Evolutionary conservation across 2,113 vertebrate genomes (phyloP), one percentile per base, ranked within the genome.

Genomic region (Cyprinodon variegatus): DNA sequence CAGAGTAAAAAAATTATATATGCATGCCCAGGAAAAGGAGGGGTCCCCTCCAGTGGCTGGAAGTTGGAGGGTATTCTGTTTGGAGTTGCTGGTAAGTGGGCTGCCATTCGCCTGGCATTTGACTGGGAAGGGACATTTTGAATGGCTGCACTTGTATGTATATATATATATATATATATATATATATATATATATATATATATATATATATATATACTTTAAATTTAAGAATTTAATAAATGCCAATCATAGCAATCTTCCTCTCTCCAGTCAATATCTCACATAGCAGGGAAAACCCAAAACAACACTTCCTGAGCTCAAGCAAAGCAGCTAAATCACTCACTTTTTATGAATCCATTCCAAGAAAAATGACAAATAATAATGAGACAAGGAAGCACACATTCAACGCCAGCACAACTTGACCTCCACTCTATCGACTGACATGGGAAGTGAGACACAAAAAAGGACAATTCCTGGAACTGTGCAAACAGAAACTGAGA

Each of bases 401-500:
- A 88, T 90, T 92, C 91, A 91, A 88, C 88, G 81, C 88, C 61
- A 69, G 84, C 88, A 91, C 79, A 86, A 90, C 84, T 86, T 90
- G 80, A 86, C 89, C 89, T 90, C 81, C 83, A 87, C 73, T 88
- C 86, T 81, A 89, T 90, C 81, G 68, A 87, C 79, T 88, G 83
- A 89, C 89, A 90, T 90, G 86, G 88, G 89, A 91, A 91, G 83
- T 65, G 67, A 85, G 88, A 90, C 84, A 86, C 70, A 89, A 81
- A 85, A 76, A 17, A 40, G 80, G 83, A 92, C 90, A 93, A 93
- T 92, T 90, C 82, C 88, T 74, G 89, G 92, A 92, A 93, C 86
- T 84, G 82, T 73, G 82, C 74, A 79, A 87, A 88, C 84, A 90
- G 86, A 90, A 92, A 93, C 83, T 91, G 62, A 88, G 91, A 93